These are phyloP conservation scores for Oreochromis tanganicae DNA, from an alignment of 2,113 vertebrate genomes.

Conservation along the genomic window DNA sequence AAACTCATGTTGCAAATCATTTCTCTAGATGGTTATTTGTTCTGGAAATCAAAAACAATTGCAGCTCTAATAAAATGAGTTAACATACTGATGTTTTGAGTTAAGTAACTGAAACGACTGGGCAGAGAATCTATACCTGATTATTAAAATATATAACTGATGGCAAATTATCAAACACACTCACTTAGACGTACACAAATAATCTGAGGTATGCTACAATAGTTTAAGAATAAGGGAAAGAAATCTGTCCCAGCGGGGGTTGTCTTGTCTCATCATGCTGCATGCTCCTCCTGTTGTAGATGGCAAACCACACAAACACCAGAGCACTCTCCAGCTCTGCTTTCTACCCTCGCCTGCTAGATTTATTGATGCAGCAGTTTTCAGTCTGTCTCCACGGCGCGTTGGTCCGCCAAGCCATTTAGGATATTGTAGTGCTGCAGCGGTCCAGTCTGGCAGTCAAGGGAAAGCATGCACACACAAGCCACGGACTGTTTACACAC, in stretches of 20 bases:
- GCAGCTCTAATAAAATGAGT: not conserved
- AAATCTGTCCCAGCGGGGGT: not conserved
- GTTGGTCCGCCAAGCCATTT: constrained; percentile 26
- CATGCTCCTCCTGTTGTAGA: not conserved
- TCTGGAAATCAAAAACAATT: not conserved
- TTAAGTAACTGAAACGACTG: not conserved
- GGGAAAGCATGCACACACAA: not conserved
- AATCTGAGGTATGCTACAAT: not conserved
- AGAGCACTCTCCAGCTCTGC: not conserved
- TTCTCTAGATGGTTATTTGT: not conserved
- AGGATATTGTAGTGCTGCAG: constrained; percentile 35
- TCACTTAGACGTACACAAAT: fast-evolving
- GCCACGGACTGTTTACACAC: not conserved
- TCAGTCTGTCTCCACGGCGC: not conserved
- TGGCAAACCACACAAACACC: not conserved
- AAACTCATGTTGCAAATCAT: not conserved
- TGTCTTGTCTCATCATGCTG: not conserved
- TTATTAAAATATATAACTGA: not conserved
- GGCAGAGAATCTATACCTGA: not conserved
- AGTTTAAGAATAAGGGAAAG: not conserved
- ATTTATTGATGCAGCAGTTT: constrained; percentile 54
- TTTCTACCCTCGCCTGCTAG: not conserved
- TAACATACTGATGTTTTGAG: not conserved
- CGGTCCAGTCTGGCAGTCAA: not conserved
- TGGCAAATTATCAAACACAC: fast-evolving